Percentiles rank a stretch among this genome's conserved stretches.
Conservation (phyloP, 2,888 invertebrate species). For the Tineola bisselliella region DNA sequence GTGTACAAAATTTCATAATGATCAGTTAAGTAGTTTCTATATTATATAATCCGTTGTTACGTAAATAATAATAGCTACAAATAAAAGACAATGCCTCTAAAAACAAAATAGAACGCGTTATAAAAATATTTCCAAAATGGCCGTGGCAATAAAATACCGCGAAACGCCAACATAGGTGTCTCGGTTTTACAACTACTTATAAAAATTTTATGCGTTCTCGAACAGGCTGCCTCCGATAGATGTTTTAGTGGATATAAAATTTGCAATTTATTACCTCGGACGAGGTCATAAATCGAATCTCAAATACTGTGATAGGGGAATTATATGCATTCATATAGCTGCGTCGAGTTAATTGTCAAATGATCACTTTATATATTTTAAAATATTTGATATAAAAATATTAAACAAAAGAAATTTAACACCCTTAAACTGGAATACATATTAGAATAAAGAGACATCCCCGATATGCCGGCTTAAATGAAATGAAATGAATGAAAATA, state of each 20-base stretch:
- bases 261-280: slow-evolving; percentile 2
- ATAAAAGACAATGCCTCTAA: neutral
- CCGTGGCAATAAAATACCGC: neutral
- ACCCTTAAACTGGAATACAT: too few species aligned
- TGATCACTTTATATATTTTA: neutral
- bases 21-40: too few species aligned
- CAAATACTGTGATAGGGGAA: slow-evolving; percentile 1
- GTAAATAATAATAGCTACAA: too few species aligned
- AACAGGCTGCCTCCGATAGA: neutral
- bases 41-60: too few species aligned
- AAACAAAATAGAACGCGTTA: neutral
- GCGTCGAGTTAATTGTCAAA: neutral
- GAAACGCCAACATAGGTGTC: slow-evolving; percentile 1
- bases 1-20: too few species aligned
- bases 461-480: too few species aligned
- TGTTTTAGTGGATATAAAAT: neutral
- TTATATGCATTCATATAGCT: neutral
- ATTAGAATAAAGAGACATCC: too few species aligned
- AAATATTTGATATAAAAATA: too few species aligned
- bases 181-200: slow-evolving; percentile 5
- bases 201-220: neutral
- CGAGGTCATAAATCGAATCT: neutral
- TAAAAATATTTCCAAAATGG: slow-evolving; percentile 1
- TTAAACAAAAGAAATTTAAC: too few species aligned
- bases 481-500: too few species aligned